phyloP scores from a whole-genome alignment of 53 echinoderm and acorn worm genomes.

The Echinometra lucunter region DNA sequence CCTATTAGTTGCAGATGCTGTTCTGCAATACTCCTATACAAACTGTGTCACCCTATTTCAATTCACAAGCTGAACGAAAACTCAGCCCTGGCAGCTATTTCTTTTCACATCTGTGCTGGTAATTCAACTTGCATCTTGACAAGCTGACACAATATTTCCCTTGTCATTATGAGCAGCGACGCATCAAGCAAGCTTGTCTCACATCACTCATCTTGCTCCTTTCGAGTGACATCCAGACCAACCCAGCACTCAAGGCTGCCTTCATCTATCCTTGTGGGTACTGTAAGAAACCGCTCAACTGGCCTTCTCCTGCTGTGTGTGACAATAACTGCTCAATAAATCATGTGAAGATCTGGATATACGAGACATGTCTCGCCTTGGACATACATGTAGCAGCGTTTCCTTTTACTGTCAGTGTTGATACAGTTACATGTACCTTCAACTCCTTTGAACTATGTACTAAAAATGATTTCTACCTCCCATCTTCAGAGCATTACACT shows the following conservation, averaged over 20 bases:
- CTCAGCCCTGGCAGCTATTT: no score
- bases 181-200: constrained; percentile 18
- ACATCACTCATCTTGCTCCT: constrained; percentile 20
- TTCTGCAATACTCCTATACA: no score
- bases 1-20: no score
- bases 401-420: constrained; percentile 54
- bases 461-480: constrained; percentile 40
- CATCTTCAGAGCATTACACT: not conserved
- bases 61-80: no score
- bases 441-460: constrained; percentile 62
- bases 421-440: constrained; percentile 57
- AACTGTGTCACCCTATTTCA: no score
- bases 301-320: constrained; percentile 65
- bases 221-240: constrained; percentile 44
- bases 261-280: constrained; percentile 64
- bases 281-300: constrained; percentile 58
- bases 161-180: not conserved
- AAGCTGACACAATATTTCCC: no score
- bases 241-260: constrained; percentile 60
- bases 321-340: constrained; percentile 64
- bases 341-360: constrained; percentile 26
- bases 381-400: constrained; percentile 37
- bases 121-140: no score
- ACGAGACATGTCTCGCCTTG: constrained; percentile 13
- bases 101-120: no score